Percentiles rank a stretch among this genome's conserved stretches.
Evolutionary conservation across 2,113 vertebrate genomes (phyloP).

Genomic region (Empidonax alnorum): DNA sequence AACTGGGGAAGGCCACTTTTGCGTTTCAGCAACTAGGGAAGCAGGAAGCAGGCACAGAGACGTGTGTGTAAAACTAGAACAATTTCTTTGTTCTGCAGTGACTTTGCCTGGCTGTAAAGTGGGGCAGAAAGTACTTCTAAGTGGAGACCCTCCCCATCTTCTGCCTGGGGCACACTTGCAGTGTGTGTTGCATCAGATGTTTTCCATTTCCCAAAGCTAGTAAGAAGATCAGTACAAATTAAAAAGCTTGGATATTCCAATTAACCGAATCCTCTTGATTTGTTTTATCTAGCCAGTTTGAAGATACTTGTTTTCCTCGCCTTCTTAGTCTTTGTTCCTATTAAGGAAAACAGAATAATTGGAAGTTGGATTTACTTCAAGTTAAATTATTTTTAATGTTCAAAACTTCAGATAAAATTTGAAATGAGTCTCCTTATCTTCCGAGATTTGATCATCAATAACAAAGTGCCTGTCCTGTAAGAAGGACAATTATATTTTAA

Average conservation of each 20-base stretch:
- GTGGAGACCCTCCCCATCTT: not conserved
- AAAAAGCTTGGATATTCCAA: not conserved
- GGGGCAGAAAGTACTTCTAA: not conserved
- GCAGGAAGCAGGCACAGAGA: not conserved
- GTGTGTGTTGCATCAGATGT: not conserved
- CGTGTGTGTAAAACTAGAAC: rapidly evolving
- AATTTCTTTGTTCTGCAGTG: not conserved
- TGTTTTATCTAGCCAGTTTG: not conserved
- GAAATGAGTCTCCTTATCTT: not conserved
- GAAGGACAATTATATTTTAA: not conserved
- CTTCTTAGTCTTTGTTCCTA: not conserved
- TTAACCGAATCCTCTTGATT: not conserved
- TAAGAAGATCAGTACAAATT: not conserved
- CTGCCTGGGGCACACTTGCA: not conserved
- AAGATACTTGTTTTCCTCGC: not conserved
- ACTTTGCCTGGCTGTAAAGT: not conserved
- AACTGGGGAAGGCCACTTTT: not conserved
- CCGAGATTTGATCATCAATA: not conserved
- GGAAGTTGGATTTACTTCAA: not conserved
- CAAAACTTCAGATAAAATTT: not conserved
- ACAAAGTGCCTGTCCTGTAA: not conserved
- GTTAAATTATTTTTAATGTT: not conserved
- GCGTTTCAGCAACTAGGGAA: not conserved
- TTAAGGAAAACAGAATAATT: not conserved
- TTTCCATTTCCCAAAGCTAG: not conserved